phyloP scores from a whole-genome alignment of 2,113 vertebrate species.

The Myanophis thanlyinensis region DNA sequence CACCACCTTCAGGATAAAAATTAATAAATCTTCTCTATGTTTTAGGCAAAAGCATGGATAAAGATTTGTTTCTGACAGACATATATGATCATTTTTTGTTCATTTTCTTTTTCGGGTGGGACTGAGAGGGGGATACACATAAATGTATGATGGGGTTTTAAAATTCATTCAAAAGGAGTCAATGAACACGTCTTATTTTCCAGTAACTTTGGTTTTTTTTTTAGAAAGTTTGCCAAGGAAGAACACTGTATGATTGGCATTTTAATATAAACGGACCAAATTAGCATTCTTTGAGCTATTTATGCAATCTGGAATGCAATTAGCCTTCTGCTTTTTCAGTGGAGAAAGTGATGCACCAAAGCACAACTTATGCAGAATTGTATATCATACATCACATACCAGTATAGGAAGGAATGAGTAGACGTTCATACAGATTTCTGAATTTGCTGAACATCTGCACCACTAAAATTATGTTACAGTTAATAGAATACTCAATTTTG shows the following conservation, averaged over 20 bases:
- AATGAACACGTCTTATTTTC: neutral
- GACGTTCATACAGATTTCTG: neutral
- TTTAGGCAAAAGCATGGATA: neutral
- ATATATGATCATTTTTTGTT: neutral
- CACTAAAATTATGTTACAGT: neutral
- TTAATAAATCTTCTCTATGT: neutral
- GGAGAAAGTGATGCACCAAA: neutral
- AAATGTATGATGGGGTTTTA: neutral
- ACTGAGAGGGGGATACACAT: neutral
- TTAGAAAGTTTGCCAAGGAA: neutral
- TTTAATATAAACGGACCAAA: neutral
- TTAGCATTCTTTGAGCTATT: neutral
- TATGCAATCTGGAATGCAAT: neutral
- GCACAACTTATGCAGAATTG: neutral
- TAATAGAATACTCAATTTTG: neutral
- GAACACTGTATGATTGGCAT: neutral
- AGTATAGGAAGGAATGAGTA: neutral
- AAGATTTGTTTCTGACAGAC: neutral
- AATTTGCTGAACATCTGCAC: neutral
- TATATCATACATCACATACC: neutral
- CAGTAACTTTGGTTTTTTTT: neutral
- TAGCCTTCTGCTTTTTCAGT: neutral
- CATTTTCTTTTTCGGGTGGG: neutral
- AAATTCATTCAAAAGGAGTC: neutral
- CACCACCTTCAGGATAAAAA: neutral